These are phyloP conservation scores for Pseudomyrmex pallidus DNA, from an alignment of 1,140 invertebrate species.

Conservation along the genomic window DNA sequence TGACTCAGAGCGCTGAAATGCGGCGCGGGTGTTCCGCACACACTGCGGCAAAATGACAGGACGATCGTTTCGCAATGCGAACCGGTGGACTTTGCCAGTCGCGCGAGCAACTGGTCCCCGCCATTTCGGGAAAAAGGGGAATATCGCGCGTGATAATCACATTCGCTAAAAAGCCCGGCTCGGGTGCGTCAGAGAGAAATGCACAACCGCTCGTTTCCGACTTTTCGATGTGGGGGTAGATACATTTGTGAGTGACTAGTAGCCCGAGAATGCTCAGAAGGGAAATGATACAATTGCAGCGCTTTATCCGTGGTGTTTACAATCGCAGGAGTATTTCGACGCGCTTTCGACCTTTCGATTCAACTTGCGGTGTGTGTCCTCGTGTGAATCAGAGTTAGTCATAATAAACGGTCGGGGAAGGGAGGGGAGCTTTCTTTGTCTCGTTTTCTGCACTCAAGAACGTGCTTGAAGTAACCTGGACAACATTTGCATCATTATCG, in stretches of 20 bases:
- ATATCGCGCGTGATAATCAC: constrained; percentile 24
- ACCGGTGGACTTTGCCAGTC: constrained; percentile 1
- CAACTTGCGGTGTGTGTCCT: not conserved
- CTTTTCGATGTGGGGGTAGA: not conserved
- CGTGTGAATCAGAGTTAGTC: not conserved
- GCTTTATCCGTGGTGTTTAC: not conserved
- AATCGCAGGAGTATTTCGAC: constrained; percentile 4
- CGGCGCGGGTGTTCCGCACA: constrained; percentile 73
- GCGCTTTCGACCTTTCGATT: constrained; percentile 18
- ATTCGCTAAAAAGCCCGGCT: not conserved
- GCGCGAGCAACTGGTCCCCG: not conserved
- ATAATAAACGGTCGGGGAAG: too few species aligned
- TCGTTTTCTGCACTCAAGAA: not conserved
- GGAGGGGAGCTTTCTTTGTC: not conserved
- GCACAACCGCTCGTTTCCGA: constrained; percentile 2
- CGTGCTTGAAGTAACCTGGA: not conserved
- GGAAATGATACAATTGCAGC: constrained; percentile 26
- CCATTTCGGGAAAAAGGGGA: constrained; percentile 29
- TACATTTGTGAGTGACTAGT: constrained; percentile 35
- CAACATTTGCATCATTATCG: not conserved
- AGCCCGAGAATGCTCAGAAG: constrained; percentile 2
- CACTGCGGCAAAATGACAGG: constrained; percentile 14
- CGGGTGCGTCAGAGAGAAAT: constrained; percentile 34
- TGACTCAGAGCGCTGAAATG: constrained; percentile 76
- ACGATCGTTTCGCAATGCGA: constrained; percentile 66